Base-by-base conservation (phyloP, 2,797 vertebrate species). In the Rhinoraja longicauda region DNA sequence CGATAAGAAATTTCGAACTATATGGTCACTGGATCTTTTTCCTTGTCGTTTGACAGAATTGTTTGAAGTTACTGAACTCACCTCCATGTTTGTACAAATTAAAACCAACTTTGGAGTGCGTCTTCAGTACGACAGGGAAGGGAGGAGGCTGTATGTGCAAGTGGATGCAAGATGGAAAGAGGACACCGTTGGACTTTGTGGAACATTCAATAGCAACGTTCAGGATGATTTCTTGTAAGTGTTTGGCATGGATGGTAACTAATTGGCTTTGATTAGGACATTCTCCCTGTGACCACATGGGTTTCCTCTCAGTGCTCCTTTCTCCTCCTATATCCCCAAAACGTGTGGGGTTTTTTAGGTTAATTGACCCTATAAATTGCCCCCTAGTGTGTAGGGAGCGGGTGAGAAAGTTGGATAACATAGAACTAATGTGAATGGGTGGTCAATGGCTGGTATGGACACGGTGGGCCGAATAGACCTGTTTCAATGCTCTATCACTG, bases 161-260 rank as follows among this genome's bases (percentile, higher is more conserved):
- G 96, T 97, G 26, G 97, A 97, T 73, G 97, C 95, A 93, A 95
- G 94, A 39, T 99, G 98, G 99, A 97, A 97, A 94, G 98, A 98
- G 0, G 95, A 98, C 94, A 99, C 98, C 0, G 95, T 97, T 93
- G 99, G 99, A 17, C 97, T 99, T 90, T 99, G 99, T 39, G 99
- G 99, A 94, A 99, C 99, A 94, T 99, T 99, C 96, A 99, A 99
- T 70, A 98, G 98, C 94, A 99, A 99, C 95, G 98, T 95, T 59
- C 98, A 99, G 94, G 99, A 99, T 9, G 98, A 99, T 93, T 99
- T 99, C 95, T 95, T 99, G 99, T 99, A 97, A 93, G 98, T 94
- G 36, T 76, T 78, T 53, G 57, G 93, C 57, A 32, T 39, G 62
- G 62, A 62, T 81, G 67, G 73, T 62, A 75, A 75, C 29, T 81